These are phyloP conservation scores for Aphaenogaster floridana DNA, from an alignment of 1,140 invertebrate genomes.

Conservation along the genomic window DNA sequence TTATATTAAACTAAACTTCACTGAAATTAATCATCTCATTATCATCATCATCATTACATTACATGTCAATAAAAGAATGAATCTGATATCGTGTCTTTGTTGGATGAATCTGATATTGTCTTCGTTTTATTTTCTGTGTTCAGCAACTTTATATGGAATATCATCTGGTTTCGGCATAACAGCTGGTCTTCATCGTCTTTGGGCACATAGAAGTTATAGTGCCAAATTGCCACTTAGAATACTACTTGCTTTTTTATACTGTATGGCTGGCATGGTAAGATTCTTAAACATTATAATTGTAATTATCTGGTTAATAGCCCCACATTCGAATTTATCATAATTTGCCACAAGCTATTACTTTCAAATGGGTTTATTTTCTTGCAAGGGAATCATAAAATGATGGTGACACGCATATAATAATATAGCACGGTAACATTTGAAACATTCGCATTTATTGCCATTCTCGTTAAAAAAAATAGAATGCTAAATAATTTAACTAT, in stretches of 20 bases:
- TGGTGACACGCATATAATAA: neutral
- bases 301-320: neutral
- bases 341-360: neutral
- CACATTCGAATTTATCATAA: neutral
- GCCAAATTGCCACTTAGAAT: slow-evolving; percentile 91
- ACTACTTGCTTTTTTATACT: slow-evolving; percentile 83
- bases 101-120: neutral
- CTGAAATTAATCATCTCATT: neutral
- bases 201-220: slow-evolving; percentile 94
- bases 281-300: neutral
- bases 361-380: neutral
- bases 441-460: neutral
- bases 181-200: slow-evolving; percentile 94
- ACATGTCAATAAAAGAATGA: neutral
- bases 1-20: neutral
- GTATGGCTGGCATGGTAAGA: slow-evolving; percentile 82
- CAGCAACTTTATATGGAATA: slow-evolving; percentile 71
- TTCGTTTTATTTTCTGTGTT: neutral
- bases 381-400: neutral
- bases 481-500: neutral
- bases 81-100: neutral
- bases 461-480: neutral
- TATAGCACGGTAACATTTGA: neutral
- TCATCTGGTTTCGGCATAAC: slow-evolving; percentile 90
- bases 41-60: neutral